Evolutionary conservation across 2,113 vertebrate species (phyloP).

Genomic region (Ahaetulla prasina): DNA sequence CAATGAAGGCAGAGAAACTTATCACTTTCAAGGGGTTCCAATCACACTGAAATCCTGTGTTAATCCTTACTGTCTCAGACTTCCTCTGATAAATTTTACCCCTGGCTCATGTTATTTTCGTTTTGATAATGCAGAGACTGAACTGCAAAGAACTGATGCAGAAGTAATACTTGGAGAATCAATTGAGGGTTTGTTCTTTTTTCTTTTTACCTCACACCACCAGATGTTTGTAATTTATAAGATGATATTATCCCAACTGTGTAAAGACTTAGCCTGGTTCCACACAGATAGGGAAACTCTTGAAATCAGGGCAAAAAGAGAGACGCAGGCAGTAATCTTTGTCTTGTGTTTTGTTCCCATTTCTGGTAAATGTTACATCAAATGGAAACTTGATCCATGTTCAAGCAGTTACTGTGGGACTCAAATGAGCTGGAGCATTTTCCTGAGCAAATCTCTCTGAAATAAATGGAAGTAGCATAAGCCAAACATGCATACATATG

Average conservation of each 20-base stretch:
- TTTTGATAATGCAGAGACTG: slow-evolving; percentile 69
- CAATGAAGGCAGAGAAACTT: slow-evolving; percentile 40
- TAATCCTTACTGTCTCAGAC: slow-evolving; percentile 60
- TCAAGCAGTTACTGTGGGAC: background rate
- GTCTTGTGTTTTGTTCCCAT: slow-evolving; percentile 48
- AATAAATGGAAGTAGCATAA: background rate
- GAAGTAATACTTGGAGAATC: slow-evolving; percentile 53
- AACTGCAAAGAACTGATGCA: slow-evolving; percentile 41
- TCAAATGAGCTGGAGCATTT: background rate
- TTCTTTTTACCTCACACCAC: slow-evolving; percentile 48
- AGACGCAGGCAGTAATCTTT: slow-evolving; percentile 61
- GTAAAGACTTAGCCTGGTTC: slow-evolving; percentile 41
- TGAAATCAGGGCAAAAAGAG: slow-evolving; percentile 58
- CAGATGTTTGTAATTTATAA: slow-evolving; percentile 40
- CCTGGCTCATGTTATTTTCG: slow-evolving; percentile 63
- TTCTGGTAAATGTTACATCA: slow-evolving; percentile 43
- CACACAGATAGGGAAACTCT: slow-evolving; percentile 58
- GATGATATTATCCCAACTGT: slow-evolving; percentile 31
- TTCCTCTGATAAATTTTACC: slow-evolving; percentile 67
- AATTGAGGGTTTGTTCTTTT: slow-evolving; percentile 58
- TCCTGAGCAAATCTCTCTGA: background rate
- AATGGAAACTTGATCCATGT: slow-evolving; percentile 15
- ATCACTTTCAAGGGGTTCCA: slow-evolving; percentile 54
- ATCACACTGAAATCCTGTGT: slow-evolving; percentile 59
- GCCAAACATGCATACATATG: background rate